Percentiles rank a stretch among this genome's conserved stretches.
Conservation (phyloP, 2,113 vertebrate species). For the Cyphomyrus plagiostoma region DNA sequence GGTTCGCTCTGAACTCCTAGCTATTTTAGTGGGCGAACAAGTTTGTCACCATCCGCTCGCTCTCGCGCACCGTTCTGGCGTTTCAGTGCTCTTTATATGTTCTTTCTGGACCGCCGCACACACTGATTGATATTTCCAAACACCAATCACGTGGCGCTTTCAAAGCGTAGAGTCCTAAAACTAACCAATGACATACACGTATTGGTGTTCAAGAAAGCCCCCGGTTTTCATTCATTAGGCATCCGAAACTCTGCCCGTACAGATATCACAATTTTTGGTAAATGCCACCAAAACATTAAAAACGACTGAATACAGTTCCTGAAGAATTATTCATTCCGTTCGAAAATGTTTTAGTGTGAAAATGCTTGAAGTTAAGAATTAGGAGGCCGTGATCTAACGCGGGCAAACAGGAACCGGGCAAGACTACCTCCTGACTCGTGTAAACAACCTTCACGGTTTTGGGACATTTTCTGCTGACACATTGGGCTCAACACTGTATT, state of each 20-base stretch:
- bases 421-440: conserved; percentile 2
- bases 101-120: background rate
- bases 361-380: background rate
- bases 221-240: background rate
- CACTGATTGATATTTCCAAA: background rate
- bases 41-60: conserved; percentile 32
- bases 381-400: background rate
- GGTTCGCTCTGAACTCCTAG: conserved; percentile 20
- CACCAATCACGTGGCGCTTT: conserved; percentile 16
- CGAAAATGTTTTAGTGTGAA: background rate
- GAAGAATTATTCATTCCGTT: background rate
- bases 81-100: conserved; percentile 35
- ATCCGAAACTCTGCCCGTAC: conserved; percentile 6
- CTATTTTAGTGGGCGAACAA: conserved; percentile 9
- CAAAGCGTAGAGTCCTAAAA: background rate
- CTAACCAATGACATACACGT: background rate
- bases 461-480: background rate
- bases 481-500: background rate
- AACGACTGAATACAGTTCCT: background rate
- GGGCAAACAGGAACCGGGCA: background rate
- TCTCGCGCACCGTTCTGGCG: conserved; percentile 27
- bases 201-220: background rate
- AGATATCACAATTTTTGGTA: background rate
- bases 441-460: conserved; percentile 10
- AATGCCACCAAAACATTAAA: background rate